Evolutionary conservation across 2,113 vertebrate species (phyloP), one percentile per base, ranked within the genome.

Genomic region (Mungos mungo): DNA sequence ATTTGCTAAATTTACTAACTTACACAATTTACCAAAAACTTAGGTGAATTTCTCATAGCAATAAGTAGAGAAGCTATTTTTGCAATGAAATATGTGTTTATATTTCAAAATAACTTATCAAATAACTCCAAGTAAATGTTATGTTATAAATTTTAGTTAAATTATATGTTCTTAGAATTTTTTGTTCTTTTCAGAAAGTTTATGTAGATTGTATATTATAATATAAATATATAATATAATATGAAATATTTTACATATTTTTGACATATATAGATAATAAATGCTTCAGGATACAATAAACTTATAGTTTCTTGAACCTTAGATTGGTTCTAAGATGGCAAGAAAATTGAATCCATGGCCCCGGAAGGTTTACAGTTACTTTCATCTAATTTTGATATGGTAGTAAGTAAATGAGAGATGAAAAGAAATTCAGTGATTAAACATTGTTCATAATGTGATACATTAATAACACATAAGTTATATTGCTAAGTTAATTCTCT

Each of bases 1-100:
- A 29, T 85, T 97, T 83, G 29, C 21, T 71, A 35, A 95, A 93
- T 93, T 76, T 90, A 80, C 15, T 95, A 77, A 94, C 94, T 94
- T 90, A 80, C 16, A 74, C 18, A 31, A 15, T 60, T 96, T 76
- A 71, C 19, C 5, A 80, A 69, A 72, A 96, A 68, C 2, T 13
- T 81, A 71, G 84, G 35, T 69, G n/a, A 82, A 65, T 96, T 90
- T 93, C 57, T 72, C 50, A 82, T 14, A 71, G 13, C 47, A 76
- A 13, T 91, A 66, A 66, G 11, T 82, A 60, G 15, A 65, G 41
- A 93, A 88, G 16, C 4, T 91, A 82, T 68, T 96, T 96, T 91
- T 96, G 13, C 21, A 94, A 52, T 80, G 21, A 96, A 93, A 76
- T 52, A 1, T 47, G 2, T 47, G 8, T n/a, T 83, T 89, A 60